These are phyloP conservation scores for Acanthacorydalis orientalis DNA, from an alignment of 2,888 invertebrate species.

Conservation along the genomic window DNA sequence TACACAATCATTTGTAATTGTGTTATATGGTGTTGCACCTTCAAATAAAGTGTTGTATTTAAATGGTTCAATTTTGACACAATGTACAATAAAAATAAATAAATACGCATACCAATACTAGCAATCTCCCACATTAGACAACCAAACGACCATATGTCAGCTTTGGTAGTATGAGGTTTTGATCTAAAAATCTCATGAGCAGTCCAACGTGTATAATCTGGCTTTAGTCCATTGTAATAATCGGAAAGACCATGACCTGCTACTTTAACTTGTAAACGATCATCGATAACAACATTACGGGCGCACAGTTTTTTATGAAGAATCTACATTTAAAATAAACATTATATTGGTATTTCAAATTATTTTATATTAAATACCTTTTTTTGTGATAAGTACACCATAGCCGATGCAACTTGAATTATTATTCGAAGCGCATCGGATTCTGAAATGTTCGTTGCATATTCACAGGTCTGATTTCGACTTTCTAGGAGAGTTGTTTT, in stretches of 20 bases:
- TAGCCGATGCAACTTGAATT: constrained; percentile 49
- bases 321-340: constrained; percentile 25
- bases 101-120: constrained; percentile 38
- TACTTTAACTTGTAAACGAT: constrained; percentile 46
- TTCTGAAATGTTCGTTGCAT: constrained; percentile 35
- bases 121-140: constrained; percentile 70
- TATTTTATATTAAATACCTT: constrained; percentile 24
- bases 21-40: constrained; percentile 61
- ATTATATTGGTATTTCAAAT: neutral
- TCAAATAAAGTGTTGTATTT: constrained; percentile 10
- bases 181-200: constrained; percentile 60
- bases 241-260: constrained; percentile 60
- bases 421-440: constrained; percentile 43
- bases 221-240: constrained; percentile 41
- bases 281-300: constrained; percentile 49
- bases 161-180: constrained; percentile 48
- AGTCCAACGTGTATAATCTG: constrained; percentile 64
- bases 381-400: constrained; percentile 49
- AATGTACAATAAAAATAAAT: neutral
- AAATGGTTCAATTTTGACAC: neutral
- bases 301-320: constrained; percentile 59
- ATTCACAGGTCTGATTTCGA: constrained; percentile 31
- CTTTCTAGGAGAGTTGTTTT: constrained; percentile 51
- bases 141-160: constrained; percentile 73
- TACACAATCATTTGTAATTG: constrained; percentile 48